Base-by-base conservation (phyloP, 2,888 invertebrate genomes). In the Drosophila aldrichi region DNA sequence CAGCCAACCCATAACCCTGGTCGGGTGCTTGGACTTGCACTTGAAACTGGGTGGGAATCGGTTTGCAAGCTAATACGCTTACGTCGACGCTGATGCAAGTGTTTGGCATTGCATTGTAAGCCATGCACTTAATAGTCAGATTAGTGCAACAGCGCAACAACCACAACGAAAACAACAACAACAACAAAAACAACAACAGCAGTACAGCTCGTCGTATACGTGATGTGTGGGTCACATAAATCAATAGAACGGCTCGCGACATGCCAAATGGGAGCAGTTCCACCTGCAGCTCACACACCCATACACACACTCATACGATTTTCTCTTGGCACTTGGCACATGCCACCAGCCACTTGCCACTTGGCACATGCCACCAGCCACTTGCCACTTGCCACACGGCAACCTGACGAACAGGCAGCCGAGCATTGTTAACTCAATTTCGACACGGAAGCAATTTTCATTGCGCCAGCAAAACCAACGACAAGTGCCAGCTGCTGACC, bases 381-480 rank as follows among this genome's bases (percentile, higher is more conserved):
- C 56, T n/a, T 52, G 43, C 38, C 41, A 25, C 59, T 51, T 46
- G 41, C 38, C 58, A 16, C 43, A 41, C 36, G n/a, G 29, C 52
- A 48, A 34, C 38, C 60, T 41, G 58, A 57, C 74, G 51, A 49
- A 29, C 70, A 74, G 58, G 60, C 74, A 78, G 66, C 63, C 73
- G 74, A 71, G 80, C 77, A 77, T 79, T 80, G 77, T 82, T 89
- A 89, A 80, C 89, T 83, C 80, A 82, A 87, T 85, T 88, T 85
- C 79, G 70, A 88, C 85, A 88, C 86, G 89, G 86, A 85, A 89
- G 88, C 88, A 89, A 77, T 78, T 88, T 77, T 62, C 70, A 49
- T 62, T 61, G 65, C 74, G 68, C 38, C 71, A 79, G 71, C 79
- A 63, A 66, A 57, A 48, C 60, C 79, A 71, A 75, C 79, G 77